phyloP scores from a whole-genome alignment of 1,140 invertebrate genomes.

The Fragariocoptes setiger region DNA sequence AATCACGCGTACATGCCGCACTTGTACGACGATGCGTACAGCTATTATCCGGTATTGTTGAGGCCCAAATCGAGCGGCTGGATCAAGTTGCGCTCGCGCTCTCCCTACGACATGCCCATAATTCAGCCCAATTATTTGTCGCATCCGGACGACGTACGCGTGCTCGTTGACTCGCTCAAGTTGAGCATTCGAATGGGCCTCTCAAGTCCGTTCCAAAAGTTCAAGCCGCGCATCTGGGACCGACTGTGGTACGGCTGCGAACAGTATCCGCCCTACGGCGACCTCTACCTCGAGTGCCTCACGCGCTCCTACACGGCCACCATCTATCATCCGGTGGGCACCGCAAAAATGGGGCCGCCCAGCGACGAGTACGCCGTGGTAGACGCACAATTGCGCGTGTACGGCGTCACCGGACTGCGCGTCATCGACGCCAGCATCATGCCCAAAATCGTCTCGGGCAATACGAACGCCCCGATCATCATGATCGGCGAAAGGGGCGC shows the following conservation, averaged over 20 bases:
- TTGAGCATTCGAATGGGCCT: constrained; percentile 10
- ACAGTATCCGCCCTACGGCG: constrained; percentile 33
- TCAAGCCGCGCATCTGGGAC: constrained; percentile 9
- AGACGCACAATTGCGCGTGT: constrained; percentile 33
- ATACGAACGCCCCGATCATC: constrained; percentile 40
- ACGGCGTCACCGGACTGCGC: constrained; percentile 24
- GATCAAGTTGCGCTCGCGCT: constrained; percentile 38
- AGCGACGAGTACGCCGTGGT: constrained; percentile 54
- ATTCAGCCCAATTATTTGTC: constrained; percentile 68
- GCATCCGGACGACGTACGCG: constrained; percentile 26
- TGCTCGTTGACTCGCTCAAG: constrained; percentile 11
- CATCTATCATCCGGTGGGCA: constrained; percentile 56
- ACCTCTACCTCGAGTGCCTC: constrained; percentile 51
- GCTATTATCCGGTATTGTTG: constrained; percentile 46
- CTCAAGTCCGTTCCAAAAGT: constrained; percentile 11
- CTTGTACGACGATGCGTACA: constrained; percentile 32
- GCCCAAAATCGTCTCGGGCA: constrained; percentile 30
- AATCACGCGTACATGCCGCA: constrained; percentile 9
- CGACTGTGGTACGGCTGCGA: constrained; percentile 27
- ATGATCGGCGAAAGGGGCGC: constrained; percentile 63
- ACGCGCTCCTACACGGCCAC: constrained; percentile 39
- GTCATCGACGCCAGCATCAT: constrained; percentile 38
- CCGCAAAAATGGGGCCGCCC: constrained; percentile 64
- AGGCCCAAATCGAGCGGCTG: constrained; percentile 30
- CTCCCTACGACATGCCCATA: constrained; percentile 62